Base-by-base conservation (phyloP, 2,797 vertebrate species). In the Sandelia bainsii region DNA sequence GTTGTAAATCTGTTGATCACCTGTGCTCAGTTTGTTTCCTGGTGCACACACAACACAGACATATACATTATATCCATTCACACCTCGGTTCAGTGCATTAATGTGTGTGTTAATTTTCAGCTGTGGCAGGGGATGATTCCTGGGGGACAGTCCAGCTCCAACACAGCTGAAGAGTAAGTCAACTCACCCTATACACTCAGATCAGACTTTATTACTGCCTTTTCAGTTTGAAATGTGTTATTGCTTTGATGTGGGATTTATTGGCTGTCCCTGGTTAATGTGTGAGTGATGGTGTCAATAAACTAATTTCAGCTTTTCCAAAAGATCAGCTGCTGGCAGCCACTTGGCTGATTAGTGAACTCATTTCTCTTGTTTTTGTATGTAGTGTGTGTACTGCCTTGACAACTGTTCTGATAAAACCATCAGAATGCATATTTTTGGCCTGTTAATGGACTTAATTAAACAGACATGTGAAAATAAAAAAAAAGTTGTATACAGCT, bases 51-150 rank as follows among this genome's bases (percentile, higher is more conserved):
- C 22, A 66, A 32, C 54, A 51, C 53, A 66, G 19, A 48, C 25
- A 17, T 45, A 17, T 19, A 14, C 3, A 25, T 29, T 29, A 10
- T 40, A 46, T 50, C 37, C 13, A 37, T 65, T 6, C 16, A 34
- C n/a, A 29, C 53, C 53, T 62, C 54, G n/a, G 23, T 63, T 23
- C 25, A 58, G 50, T 67, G 54, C 54, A 39, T 77, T 37, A 25
- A 69, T 63, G 48, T 63, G 32, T 74, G 61, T 74, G 32, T 73
- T 37, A 65, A 1, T 62, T 73, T 81, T 17, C 75, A 93, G 92
- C 71, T 93, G 75, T 93, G 92, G 92, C 92, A 93, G 74, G 90
- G 90, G 23, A 89, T 92, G 90, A 92, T 93, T 75, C 92, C 91
- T 23, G 92, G 91, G 75, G 92, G 91, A 84, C 92, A 92, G 85